These are phyloP conservation scores for Phengaris alcon DNA, from an alignment of 2,888 invertebrate genomes.

Conservation along the genomic window DNA sequence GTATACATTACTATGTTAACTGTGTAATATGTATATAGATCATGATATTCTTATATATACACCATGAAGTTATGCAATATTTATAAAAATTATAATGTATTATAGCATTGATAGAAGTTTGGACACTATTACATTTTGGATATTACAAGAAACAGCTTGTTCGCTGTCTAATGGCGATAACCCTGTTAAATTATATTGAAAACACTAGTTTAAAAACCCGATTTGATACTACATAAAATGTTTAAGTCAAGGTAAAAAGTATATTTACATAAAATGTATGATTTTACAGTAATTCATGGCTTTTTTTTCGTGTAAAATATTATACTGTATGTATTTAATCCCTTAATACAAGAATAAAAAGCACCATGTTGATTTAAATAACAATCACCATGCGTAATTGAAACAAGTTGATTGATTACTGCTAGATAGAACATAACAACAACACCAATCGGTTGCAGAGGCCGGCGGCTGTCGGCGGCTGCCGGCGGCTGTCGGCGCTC, in stretches of 20 bases:
- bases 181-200: too few relatives aligned
- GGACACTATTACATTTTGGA: too few relatives aligned
- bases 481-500: background rate
- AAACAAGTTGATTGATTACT: slow-evolving; percentile 24
- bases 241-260: background rate
- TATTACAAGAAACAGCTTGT: too few relatives aligned
- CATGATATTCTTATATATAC: too few relatives aligned
- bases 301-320: slow-evolving; percentile 2
- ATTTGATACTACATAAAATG: background rate
- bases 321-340: slow-evolving; percentile 4
- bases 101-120: too few relatives aligned
- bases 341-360: slow-evolving; percentile 27
- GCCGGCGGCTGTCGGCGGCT: background rate
- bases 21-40: too few relatives aligned
- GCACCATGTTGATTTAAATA: slow-evolving; percentile 29
- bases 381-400: slow-evolving; percentile 35
- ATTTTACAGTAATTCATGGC: slow-evolving; percentile 1
- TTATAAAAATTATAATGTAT: too few relatives aligned
- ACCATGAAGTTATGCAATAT: too few relatives aligned
- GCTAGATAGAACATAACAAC: slow-evolving; percentile 20
- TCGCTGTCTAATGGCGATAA: too few relatives aligned
- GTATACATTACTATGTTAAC: too few relatives aligned
- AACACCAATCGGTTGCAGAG: slow-evolving; percentile 4
- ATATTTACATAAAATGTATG: background rate
- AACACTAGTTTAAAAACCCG: background rate